These are phyloP conservation scores for Leptinotarsa tumamoca DNA, from an alignment of 2,888 invertebrate genomes.

Conservation along the genomic window DNA sequence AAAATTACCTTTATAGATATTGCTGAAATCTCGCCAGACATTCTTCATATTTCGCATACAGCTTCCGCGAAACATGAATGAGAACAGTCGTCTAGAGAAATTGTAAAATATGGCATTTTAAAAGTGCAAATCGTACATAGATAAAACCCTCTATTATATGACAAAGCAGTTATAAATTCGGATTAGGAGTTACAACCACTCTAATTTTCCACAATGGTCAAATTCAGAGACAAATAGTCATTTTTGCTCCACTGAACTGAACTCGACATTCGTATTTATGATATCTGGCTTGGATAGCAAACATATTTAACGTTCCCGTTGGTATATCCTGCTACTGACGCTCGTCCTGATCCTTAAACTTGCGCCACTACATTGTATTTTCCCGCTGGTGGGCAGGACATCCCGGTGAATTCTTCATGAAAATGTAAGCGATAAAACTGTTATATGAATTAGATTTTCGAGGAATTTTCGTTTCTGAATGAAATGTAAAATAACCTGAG, in stretches of 20 bases:
- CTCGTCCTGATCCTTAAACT: conserved; percentile 61
- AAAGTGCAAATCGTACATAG: conserved; percentile 51
- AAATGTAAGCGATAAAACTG: neutral
- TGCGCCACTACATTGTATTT: conserved; percentile 35
- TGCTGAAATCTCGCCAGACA: neutral
- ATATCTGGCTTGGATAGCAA: conserved; percentile 62
- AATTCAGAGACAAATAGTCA: conserved; percentile 63
- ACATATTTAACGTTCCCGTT: conserved; percentile 59
- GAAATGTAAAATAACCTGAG: neutral
- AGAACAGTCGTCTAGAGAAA: conserved; percentile 26
- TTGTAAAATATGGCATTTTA: conserved; percentile 40
- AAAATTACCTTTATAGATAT: neutral
- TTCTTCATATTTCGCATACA: neutral
- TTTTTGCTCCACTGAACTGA: conserved; percentile 61
- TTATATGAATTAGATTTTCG: neutral
- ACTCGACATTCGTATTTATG: conserved; percentile 61
- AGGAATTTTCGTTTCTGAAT: neutral
- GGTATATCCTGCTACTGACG: conserved; percentile 53
- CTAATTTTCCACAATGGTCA: conserved; percentile 63
- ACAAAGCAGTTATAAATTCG: conserved; percentile 57
- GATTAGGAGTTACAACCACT: conserved; percentile 60
- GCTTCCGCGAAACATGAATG: conserved; percentile 4
- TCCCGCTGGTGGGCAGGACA: neutral
- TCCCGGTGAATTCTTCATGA: neutral
- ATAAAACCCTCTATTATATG: conserved; percentile 46